phyloP scores from a whole-genome alignment of 2,888 invertebrate species.

The Amphipyra berbera region DNA sequence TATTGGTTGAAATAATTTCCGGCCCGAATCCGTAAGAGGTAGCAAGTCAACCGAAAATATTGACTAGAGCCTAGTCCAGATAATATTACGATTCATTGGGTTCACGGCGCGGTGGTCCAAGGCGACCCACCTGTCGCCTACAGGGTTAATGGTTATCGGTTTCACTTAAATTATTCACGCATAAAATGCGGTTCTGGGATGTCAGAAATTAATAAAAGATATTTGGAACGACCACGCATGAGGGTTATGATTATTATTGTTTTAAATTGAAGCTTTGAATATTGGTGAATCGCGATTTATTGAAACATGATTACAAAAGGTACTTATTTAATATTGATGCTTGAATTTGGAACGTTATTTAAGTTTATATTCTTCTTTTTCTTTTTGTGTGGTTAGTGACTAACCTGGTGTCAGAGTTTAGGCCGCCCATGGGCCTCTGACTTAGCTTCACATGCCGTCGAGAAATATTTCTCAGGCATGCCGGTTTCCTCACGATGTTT shows the following conservation, averaged over 20 bases:
- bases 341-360: too few relatives aligned
- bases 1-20: neutral
- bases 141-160: constrained; percentile 48
- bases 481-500: too few relatives aligned
- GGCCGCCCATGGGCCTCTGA: too few relatives aligned
- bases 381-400: too few relatives aligned
- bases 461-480: too few relatives aligned
- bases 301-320: neutral
- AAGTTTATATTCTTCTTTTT: too few relatives aligned
- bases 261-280: constrained; percentile 11
- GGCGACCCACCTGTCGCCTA: constrained; percentile 48
- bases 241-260: constrained; percentile 27
- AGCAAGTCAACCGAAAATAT: constrained; percentile 22
- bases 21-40: neutral
- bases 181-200: constrained; percentile 41
- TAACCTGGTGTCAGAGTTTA: too few relatives aligned
- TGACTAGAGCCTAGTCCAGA: constrained; percentile 8
- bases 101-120: constrained; percentile 11
- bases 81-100: constrained; percentile 37
- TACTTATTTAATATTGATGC: neutral
- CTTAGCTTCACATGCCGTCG: too few relatives aligned
- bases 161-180: constrained; percentile 50
- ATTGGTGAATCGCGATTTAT: constrained; percentile 6
- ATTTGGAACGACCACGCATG: constrained; percentile 27
- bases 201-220: constrained; percentile 55